Base-by-base conservation (phyloP, 1,140 invertebrate genomes). In the Heterodera carotae region DNA sequence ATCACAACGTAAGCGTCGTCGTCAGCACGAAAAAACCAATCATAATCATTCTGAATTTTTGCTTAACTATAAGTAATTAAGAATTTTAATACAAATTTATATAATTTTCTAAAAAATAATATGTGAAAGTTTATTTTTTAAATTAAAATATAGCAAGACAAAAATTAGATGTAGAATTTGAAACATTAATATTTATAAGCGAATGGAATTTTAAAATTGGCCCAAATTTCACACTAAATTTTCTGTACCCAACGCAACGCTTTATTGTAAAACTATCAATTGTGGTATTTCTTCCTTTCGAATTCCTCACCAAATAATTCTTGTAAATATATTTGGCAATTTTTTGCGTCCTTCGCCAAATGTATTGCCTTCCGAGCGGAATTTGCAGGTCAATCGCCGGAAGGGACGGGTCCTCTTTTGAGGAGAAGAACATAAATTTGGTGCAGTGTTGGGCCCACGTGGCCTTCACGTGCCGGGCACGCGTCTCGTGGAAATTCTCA, bases 361-460 rank as follows among this genome's bases (percentile, higher is more conserved):
- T 89, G 87, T 93, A 92, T 81, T 96, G 91, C 66, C 39, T 71
- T 2, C 94, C 95, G 88, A 97, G 95, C 8, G 91, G 89, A 0
- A 96, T 92, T 59, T 89, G 80, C 15, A 91, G 82, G 31, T 85
- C 86, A 56, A 91, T 80, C 8, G 87, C 78, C 15, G 89, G 89
- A 33, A 90, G 80, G 29, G 69, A 71, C 10, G 31, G 3, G 27
- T 66, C 59, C n/a, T 69, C 33, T 8, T 77, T 36, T 0, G 76
- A 25, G 27, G 87, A 83, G 25, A 87, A 82, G 73, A 75, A 82
- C 15, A 59, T 29, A 68, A 84, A 76, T 60, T 80, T 92, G 86
- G 96, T 96, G 86, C 95, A 97, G 27, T 94, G 89, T 86, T 92
- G 92, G 0, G 93, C 95, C 96, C 96, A 98, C 0, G 96, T 98